phyloP scores from a whole-genome alignment of 92 coral and sea anemone genomes.

The Porites evermanni region DNA sequence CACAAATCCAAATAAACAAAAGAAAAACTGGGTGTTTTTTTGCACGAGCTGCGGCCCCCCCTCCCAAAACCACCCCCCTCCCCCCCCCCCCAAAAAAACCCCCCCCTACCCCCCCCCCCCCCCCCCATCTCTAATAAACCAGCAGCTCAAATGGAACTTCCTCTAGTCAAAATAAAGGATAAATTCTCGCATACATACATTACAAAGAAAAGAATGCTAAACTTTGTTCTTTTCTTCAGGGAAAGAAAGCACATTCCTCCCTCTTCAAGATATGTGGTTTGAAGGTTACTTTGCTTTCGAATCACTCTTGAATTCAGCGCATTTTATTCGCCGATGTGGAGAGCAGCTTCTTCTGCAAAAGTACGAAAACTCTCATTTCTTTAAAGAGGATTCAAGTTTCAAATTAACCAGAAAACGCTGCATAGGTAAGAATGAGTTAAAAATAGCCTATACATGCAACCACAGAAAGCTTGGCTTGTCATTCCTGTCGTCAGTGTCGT shows the following conservation, averaged over 20 bases:
- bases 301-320: slow-evolving; percentile 86
- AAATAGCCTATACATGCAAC: too few species aligned
- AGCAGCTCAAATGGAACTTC: too few species aligned
- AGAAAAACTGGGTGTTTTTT: too few species aligned
- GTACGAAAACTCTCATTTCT: slow-evolving; percentile 91
- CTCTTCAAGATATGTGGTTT: slow-evolving; percentile 97
- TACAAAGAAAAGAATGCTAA: background rate
- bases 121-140: too few species aligned
- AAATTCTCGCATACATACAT: background rate
- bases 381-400: slow-evolving; percentile 96
- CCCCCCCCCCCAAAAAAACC: too few species aligned
- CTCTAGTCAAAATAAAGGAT: background rate
- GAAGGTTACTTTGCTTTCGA: slow-evolving; percentile 92
- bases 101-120: too few species aligned
- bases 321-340: slow-evolving; percentile 86
- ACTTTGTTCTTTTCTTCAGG: slow-evolving; percentile 45
- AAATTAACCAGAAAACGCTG: slow-evolving; percentile 88
- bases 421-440: slow-evolving; percentile 65
- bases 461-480: too few species aligned
- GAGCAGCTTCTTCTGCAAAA: slow-evolving; percentile 88
- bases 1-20: too few species aligned
- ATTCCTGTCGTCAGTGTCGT: too few species aligned
- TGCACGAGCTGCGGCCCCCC: too few species aligned
- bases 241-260: slow-evolving; percentile 91
- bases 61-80: too few species aligned